Evolutionary conservation across 2,113 vertebrate genomes (phyloP).

Genomic region (Solea senegalensis): DNA sequence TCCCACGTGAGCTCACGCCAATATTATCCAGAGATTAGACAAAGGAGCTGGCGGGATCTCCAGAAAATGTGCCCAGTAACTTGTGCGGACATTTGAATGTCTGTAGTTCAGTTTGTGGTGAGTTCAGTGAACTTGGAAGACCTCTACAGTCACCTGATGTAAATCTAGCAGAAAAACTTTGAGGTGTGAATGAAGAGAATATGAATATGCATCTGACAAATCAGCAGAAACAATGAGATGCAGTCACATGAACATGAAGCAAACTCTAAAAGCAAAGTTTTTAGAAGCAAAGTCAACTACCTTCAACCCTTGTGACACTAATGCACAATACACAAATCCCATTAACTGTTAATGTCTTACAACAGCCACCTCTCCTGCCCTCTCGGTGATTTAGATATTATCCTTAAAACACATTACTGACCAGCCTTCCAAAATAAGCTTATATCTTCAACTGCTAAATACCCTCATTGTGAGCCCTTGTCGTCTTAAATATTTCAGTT

Average conservation of each 20-base stretch:
- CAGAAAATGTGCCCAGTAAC: too few relatives aligned
- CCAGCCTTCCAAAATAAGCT: slow-evolving; percentile 16
- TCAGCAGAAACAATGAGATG: not conserved
- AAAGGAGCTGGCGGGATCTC: too few relatives aligned
- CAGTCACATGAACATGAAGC: not conserved
- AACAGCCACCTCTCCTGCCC: not conserved
- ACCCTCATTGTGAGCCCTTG: slow-evolving; percentile 22
- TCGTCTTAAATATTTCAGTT: slow-evolving; percentile 37
- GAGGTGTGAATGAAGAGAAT: too few relatives aligned
- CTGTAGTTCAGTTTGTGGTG: too few relatives aligned
- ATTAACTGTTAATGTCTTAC: not conserved
- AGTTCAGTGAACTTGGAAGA: too few relatives aligned
- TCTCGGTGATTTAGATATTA: not conserved
- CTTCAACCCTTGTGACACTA: not conserved
- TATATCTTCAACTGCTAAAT: slow-evolving; percentile 14
- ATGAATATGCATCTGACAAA: too few relatives aligned
- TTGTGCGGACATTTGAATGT: too few relatives aligned
- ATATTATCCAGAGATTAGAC: too few relatives aligned
- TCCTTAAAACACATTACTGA: slow-evolving; percentile 29
- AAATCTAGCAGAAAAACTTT: not conserved
- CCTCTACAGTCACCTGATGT: too few relatives aligned
- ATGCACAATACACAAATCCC: not conserved
- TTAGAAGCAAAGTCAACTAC: too few relatives aligned
- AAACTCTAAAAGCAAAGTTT: not conserved
- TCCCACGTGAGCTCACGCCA: too few relatives aligned